Conservation (phyloP, 2,888 invertebrate genomes). For the Melitaea athalia region DNA sequence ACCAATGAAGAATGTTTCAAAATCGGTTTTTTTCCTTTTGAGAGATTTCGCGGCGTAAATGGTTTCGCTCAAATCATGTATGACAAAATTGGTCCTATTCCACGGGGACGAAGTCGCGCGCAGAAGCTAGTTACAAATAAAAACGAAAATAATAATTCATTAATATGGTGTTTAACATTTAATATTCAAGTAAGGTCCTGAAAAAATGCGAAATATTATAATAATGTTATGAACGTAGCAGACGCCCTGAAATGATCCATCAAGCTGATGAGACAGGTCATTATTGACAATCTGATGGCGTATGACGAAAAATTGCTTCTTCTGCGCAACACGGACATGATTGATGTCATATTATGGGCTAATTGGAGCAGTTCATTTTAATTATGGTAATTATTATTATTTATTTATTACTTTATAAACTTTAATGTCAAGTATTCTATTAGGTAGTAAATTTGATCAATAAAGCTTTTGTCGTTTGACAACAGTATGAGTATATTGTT, state of each 20-base stretch:
- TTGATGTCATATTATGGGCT: not conserved
- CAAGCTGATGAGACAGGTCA: constrained; percentile 12
- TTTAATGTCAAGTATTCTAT: not conserved
- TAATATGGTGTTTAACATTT: not conserved
- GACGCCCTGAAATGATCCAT: constrained; percentile 16
- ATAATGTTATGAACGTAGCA: constrained; percentile 13
- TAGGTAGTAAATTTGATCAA: too few relatives aligned
- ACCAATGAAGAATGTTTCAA: too few relatives aligned
- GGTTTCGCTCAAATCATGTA: too few relatives aligned
- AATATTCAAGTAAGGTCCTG: not conserved
- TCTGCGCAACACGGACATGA: not conserved
- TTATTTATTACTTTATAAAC: not conserved
- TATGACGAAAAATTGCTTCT: constrained; percentile 13
- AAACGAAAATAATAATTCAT: not conserved
- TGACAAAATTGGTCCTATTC: too few relatives aligned
- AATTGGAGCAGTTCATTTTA: not conserved
- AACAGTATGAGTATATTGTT: too few relatives aligned
- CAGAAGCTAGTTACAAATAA: too few relatives aligned
- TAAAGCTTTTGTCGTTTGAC: too few relatives aligned
- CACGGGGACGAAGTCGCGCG: too few relatives aligned
- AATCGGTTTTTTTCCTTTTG: too few relatives aligned
- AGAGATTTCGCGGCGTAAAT: too few relatives aligned
- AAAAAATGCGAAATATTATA: not conserved
- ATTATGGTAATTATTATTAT: not conserved
- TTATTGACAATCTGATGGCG: constrained; percentile 13